phyloP scores from a whole-genome alignment of 2,888 invertebrate genomes.

The Napeogenes sylphis region DNA sequence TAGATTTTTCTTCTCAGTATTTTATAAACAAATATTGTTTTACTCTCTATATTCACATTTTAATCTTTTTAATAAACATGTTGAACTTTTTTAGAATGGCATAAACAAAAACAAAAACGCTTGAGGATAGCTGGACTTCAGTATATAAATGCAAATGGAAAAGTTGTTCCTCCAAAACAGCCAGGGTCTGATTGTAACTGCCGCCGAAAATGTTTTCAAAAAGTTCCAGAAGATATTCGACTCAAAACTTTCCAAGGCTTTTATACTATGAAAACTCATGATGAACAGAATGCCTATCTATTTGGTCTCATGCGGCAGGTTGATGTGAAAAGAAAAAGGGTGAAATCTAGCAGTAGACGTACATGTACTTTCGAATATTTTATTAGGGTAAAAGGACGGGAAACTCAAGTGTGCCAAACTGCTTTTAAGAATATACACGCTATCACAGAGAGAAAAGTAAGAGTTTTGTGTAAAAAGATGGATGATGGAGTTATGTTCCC shows the following conservation, averaged over 20 bases:
- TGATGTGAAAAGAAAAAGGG: constrained; percentile 76
- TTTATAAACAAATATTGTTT: no score
- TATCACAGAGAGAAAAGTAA: constrained; percentile 76
- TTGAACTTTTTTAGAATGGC: constrained; percentile 69
- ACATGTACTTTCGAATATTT: constrained; percentile 79
- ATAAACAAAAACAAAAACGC: constrained; percentile 77
- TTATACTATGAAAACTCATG: constrained; percentile 76
- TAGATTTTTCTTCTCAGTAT: no score
- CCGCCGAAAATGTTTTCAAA: constrained; percentile 71
- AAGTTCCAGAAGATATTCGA: constrained; percentile 70
- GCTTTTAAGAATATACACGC: constrained; percentile 79
- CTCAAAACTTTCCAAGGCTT: constrained; percentile 76
- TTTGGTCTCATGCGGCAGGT: constrained; percentile 78
- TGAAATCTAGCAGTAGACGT: constrained; percentile 71
- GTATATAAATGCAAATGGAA: constrained; percentile 77
- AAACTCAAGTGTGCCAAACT: constrained; percentile 77
- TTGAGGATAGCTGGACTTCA: constrained; percentile 75
- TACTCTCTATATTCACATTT: no score
- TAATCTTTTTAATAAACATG: not conserved
- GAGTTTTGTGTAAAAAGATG: constrained; percentile 78
- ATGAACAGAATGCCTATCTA: constrained; percentile 78
- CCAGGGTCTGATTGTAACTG: constrained; percentile 77
- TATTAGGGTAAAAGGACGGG: constrained; percentile 73
- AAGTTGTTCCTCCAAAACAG: constrained; percentile 74
- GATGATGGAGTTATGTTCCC: constrained; percentile 79